Evolutionary conservation across 2,888 invertebrate species (phyloP), one percentile per base, ranked within the genome.

Genomic region (Hypomecis atomaria): DNA sequence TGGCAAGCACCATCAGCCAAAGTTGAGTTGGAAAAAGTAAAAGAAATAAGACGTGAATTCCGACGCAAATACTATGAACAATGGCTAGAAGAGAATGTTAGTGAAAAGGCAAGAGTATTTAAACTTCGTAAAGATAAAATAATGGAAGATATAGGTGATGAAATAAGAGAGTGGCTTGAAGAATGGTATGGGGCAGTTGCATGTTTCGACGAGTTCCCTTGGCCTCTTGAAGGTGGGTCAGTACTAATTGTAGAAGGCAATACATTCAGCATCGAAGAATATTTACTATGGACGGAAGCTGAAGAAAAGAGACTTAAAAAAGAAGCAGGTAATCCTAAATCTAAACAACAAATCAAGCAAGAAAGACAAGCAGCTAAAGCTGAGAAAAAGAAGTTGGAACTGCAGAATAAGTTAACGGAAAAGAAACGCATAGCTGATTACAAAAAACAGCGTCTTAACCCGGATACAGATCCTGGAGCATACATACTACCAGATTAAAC

Each of bases 131-230:
- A 92, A 74, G 94, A 94, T 5, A 90, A 94, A 43, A 90, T 96
- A 69, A 94, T 95, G 86, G 97, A 97, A 78, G 95, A 96, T 73
- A 96, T 97, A 81, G 94, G 95, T 44, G 95, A 94, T 68, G 96
- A 97, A 89, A 94, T 97, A 62, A 92, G 96, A 62, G 94, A 95
- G 76, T 97, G 97, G 97, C 95, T 96, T 78, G 81, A 92, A 52
- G 88, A 94, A 59, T 96, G 96, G 95, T 92, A 95, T 85, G 82
- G 84, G 45, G 81, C 83, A 62, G 82, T 90, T 0, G 90, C 91
- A 36, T 85, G 91, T 53, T 96, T 97, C 78, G 96, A 97, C 66
- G 95, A 95, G 69, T 96, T 94, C 80, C 97, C 97, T 53, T 94
- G 94, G 66, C 94, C 94, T 42, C 94, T 95, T 42, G 94, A 95